Base-by-base conservation (phyloP, 2,113 vertebrate species). In the Tylochromis polylepis region DNA sequence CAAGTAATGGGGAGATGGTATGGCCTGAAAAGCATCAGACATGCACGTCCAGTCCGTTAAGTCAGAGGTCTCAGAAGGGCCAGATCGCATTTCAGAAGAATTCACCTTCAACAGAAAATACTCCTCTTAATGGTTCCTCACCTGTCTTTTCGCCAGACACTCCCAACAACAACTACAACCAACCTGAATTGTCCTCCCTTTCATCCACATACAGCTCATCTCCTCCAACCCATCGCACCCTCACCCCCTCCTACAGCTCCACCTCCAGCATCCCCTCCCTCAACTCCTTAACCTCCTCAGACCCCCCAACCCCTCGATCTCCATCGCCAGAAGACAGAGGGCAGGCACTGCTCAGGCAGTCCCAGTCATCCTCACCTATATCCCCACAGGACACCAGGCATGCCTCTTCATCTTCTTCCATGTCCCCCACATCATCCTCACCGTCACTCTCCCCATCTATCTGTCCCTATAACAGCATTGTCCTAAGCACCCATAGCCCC, bases 401-500 rank as follows among this genome's bases (percentile, higher is more conserved):
- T 3, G 93, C 96, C 1, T 96, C 97, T n/a, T 90, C 82, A 6
- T 88, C 94, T 2, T 79, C 94, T 11, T 91, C 96, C 72, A 58
- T 91, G 1, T 95, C 96, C 51, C 89, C 85, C 3, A 83, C 92
- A 1, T 72, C 94, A 3, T 84, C 95, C 34, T 91, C 95, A 18
- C 90, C 94, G 2, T 95, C 95, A 8, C 89, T 91, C 11, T 84
- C 96, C 24, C 88, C 91, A 9, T 84, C 84, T 14, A 55, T 87
- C 72, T 91, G 91, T 2, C 96, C 97, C 11, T 62, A 59, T 6
- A 88, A 94, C 1, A 36, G 94, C 1, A 89, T 98, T 11, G 89
- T 98, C 43, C 93, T 98, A 87, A 99, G 98, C 91, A 98, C 98
- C 3, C 27, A 98, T 91, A 98, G 98, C 85, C 93, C 95, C 0